phyloP scores from a whole-genome alignment of 1,140 invertebrate species.

The Temnothorax longispinosus region DNA sequence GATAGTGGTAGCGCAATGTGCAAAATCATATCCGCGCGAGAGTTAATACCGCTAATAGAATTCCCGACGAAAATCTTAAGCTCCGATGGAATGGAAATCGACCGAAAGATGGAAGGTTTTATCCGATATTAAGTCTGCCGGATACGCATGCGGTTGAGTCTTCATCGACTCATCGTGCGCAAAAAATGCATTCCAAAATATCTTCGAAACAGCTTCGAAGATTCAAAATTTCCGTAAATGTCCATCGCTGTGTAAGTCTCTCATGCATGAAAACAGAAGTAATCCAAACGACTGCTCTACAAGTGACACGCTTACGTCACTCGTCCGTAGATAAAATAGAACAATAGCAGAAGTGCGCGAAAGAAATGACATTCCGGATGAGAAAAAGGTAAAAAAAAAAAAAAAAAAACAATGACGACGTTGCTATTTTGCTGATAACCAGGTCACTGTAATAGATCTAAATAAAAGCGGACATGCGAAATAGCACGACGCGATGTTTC shows the following conservation, averaged over 20 bases:
- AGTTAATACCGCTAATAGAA: slow-evolving; percentile 65
- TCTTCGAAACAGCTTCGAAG: background rate
- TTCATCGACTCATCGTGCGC: background rate
- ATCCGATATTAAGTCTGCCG: background rate
- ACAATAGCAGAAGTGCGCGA: background rate
- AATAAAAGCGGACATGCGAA: slow-evolving; percentile 18
- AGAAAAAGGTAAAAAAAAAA: background rate
- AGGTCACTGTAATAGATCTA: background rate
- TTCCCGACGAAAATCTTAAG: slow-evolving; percentile 37
- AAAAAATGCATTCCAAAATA: background rate
- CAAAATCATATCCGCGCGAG: slow-evolving; percentile 35
- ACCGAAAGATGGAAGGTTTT: background rate
- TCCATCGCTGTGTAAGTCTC: background rate
- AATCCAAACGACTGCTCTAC: background rate
- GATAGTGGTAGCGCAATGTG: slow-evolving; percentile 55
- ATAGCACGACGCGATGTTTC: background rate
- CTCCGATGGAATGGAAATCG: slow-evolving; percentile 5
- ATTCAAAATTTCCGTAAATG: background rate
- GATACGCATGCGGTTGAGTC: background rate
- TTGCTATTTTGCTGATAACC: background rate
- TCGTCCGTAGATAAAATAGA: background rate
- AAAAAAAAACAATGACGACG: background rate
- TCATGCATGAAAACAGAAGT: background rate
- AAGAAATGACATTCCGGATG: background rate
- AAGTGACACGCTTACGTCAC: background rate